These are phyloP conservation scores for Actinia equina DNA, from an alignment of 64 coral and sea anemone species.

Conservation along the genomic window DNA sequence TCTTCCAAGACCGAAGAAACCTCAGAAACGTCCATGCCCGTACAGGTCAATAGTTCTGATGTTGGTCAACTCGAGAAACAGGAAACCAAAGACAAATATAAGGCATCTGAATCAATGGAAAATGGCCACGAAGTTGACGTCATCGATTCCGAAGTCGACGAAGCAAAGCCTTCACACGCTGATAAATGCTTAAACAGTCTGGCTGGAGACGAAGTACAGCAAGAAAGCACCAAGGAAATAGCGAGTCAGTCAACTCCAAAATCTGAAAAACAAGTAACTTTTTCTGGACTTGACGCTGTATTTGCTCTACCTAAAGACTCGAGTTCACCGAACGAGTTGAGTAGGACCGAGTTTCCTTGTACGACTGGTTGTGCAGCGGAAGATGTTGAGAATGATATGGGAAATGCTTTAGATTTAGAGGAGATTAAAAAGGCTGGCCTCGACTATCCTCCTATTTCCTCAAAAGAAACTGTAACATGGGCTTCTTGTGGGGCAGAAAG, in stretches of 20 bases:
- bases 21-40: neutral
- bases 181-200: conserved; percentile 23
- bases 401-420: neutral
- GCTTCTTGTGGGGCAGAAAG: conserved; percentile 13
- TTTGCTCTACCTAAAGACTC: conserved; percentile 7
- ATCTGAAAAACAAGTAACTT: conserved; percentile 60
- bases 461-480: conserved; percentile 63
- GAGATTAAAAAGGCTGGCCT: neutral
- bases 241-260: conserved; percentile 1
- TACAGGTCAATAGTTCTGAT: conserved; percentile 5
- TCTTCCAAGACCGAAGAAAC: neutral
- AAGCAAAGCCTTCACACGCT: neutral
- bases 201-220: neutral
- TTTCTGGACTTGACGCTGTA: conserved; percentile 64
- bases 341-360: neutral
- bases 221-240: neutral
- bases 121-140: neutral
- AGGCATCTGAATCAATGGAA: neutral
- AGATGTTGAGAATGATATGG: neutral
- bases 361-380: neutral
- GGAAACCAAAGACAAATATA: neutral
- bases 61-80: neutral
- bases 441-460: neutral
- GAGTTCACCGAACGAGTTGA: neutral
- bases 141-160: conserved; percentile 3